Evolutionary conservation across 2,888 invertebrate genomes (phyloP).

Genomic region (Crepidodera aurea): DNA sequence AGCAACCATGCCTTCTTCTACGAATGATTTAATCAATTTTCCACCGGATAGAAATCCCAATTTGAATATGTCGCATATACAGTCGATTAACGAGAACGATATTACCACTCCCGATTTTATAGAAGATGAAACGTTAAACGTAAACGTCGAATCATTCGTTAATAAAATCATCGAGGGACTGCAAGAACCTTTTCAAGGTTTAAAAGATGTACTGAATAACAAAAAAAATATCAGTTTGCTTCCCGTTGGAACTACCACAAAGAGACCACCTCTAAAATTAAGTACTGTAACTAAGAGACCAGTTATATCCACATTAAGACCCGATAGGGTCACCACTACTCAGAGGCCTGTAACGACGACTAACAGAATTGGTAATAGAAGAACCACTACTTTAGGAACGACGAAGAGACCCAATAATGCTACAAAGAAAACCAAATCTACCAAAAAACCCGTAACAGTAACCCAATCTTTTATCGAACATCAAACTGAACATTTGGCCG

Average conservation of each 20-base stretch:
- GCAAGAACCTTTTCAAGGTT: slow-evolving; percentile 82
- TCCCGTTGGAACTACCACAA: slow-evolving; percentile 53
- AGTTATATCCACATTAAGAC: slow-evolving; percentile 52
- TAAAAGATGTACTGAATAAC: slow-evolving; percentile 78
- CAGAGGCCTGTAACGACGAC: slow-evolving; percentile 42
- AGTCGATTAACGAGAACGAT: slow-evolving; percentile 68
- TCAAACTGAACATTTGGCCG: slow-evolving; percentile 37
- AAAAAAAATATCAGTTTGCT: slow-evolving; percentile 57
- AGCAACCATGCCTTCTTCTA: slow-evolving; percentile 65
- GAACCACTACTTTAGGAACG: slow-evolving; percentile 52
- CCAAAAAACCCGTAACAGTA: slow-evolving; percentile 59
- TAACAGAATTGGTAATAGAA: slow-evolving; percentile 41
- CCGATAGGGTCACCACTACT: slow-evolving; percentile 55
- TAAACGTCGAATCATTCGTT: slow-evolving; percentile 83
- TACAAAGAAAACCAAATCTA: slow-evolving; percentile 59
- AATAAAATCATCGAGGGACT: slow-evolving; percentile 84
- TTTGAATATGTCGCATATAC: slow-evolving; percentile 71
- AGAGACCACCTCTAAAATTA: slow-evolving; percentile 54
- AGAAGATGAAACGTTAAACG: slow-evolving; percentile 78
- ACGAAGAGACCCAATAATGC: slow-evolving; percentile 60
- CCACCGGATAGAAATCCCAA: slow-evolving; percentile 87
- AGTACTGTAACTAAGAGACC: slow-evolving; percentile 53
- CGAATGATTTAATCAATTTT: slow-evolving; percentile 77
- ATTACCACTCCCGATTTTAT: slow-evolving; percentile 80
- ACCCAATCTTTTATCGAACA: slow-evolving; percentile 61